Evolutionary conservation across 1,140 invertebrate genomes (phyloP).

Genomic region (Bombus waltoni): DNA sequence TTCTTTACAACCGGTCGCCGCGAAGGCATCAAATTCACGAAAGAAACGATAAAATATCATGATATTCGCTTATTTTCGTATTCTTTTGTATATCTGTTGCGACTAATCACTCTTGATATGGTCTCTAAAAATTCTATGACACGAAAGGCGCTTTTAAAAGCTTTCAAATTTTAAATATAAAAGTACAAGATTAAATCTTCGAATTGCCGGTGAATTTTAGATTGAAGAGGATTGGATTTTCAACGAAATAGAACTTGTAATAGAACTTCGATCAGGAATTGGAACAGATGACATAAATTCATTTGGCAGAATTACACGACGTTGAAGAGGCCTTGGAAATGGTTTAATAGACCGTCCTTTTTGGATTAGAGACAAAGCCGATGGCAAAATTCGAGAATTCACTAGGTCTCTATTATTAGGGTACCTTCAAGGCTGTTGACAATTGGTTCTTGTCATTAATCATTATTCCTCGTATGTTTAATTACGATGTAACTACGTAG

Average conservation of each 20-base stretch:
- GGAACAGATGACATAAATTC: conserved; percentile 38
- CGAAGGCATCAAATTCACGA: background rate
- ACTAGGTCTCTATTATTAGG: conserved; percentile 47
- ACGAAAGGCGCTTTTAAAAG: background rate
- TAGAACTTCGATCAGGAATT: conserved; percentile 24
- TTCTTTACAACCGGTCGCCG: background rate
- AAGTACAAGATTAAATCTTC: background rate
- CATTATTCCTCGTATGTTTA: background rate
- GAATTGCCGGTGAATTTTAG: background rate
- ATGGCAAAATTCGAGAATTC: conserved; percentile 31
- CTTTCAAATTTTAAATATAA: background rate
- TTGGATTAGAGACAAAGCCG: conserved; percentile 55
- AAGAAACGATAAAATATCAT: background rate
- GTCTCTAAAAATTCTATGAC: background rate
- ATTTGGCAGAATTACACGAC: conserved; percentile 41
- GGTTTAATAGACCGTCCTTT: conserved; percentile 45
- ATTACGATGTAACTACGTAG: background rate
- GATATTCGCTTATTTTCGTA: background rate
- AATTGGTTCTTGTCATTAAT: conserved; percentile 15
- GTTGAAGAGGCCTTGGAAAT: conserved; percentile 32
- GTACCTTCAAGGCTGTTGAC: background rate
- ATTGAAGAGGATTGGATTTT: too few relatives aligned
- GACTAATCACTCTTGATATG: background rate
- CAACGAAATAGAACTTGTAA: background rate
- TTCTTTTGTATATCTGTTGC: background rate